Evolutionary conservation across 2,888 invertebrate species (phyloP).

Genomic region (Drosophila conformis): DNA sequence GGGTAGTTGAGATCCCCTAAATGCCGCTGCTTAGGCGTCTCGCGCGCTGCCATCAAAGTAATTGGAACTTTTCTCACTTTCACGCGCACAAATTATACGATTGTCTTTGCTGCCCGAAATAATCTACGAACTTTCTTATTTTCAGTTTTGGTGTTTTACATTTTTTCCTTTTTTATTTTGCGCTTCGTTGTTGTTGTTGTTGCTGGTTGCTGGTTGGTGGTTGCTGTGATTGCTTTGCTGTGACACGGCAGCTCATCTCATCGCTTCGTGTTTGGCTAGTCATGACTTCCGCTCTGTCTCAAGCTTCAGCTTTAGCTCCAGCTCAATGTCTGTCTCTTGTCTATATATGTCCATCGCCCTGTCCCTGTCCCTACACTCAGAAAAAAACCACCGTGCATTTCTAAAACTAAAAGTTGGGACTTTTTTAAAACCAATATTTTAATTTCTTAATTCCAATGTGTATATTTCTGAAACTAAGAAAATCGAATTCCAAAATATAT

Average conservation of each 20-base stretch:
- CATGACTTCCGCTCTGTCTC: slow-evolving; percentile 77
- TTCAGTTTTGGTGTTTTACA: slow-evolving; percentile 45
- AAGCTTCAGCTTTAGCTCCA: slow-evolving; percentile 9
- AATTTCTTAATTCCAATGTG: neutral
- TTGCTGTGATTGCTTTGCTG: slow-evolving; percentile 50
- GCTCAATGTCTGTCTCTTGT: slow-evolving; percentile 4
- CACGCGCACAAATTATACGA: slow-evolving; percentile 82
- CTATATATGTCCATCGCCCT: slow-evolving; percentile 26
- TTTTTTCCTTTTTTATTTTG: slow-evolving; percentile 31
- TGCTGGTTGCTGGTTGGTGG: slow-evolving; percentile 12
- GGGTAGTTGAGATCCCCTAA: slow-evolving; percentile 29
- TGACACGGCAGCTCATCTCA: slow-evolving; percentile 68
- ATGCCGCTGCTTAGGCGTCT: slow-evolving; percentile 53
- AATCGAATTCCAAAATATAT: neutral
- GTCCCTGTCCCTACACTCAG: slow-evolving; percentile 1
- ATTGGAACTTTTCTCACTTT: slow-evolving; percentile 84
- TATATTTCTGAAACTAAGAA: neutral
- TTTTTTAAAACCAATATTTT: neutral
- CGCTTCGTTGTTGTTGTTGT: slow-evolving; percentile 19
- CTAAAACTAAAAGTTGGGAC: neutral
- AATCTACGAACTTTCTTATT: slow-evolving; percentile 79
- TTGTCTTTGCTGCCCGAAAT: slow-evolving; percentile 72
- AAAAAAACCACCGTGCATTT: neutral
- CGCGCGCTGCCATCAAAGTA: slow-evolving; percentile 67
- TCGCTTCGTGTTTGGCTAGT: slow-evolving; percentile 79